phyloP scores from a whole-genome alignment of 2,888 invertebrate species.

The Ichneumoninae sp. region DNA sequence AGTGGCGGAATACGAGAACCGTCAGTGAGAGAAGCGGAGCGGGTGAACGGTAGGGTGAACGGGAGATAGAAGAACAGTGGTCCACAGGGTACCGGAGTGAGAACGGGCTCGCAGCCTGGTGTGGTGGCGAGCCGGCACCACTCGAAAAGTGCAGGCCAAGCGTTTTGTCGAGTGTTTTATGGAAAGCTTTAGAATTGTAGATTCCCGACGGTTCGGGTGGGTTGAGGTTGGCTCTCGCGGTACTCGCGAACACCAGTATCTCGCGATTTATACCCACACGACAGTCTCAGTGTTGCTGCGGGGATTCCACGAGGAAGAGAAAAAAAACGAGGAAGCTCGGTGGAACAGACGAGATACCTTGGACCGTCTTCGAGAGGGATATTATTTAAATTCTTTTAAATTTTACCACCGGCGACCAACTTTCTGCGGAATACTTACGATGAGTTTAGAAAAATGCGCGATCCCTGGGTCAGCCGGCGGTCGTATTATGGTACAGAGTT shows the following conservation, averaged over 20 bases:
- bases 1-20: constrained; percentile 49
- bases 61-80: constrained; percentile 66
- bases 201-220: constrained; percentile 74
- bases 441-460: constrained; percentile 23
- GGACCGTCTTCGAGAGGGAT: constrained; percentile 67
- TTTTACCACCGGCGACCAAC: constrained; percentile 54
- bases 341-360: constrained; percentile 65
- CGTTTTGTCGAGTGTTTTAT: constrained; percentile 84
- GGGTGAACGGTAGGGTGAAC: constrained; percentile 46
- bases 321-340: constrained; percentile 42
- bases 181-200: constrained; percentile 84
- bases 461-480: constrained; percentile 27
- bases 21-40: constrained; percentile 57
- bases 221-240: constrained; percentile 46
- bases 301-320: constrained; percentile 11
- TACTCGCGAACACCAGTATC: constrained; percentile 36
- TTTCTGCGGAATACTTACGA: constrained; percentile 36
- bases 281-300: constrained; percentile 63
- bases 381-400: constrained; percentile 79
- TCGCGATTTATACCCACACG: constrained; percentile 70
- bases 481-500: constrained; percentile 55
- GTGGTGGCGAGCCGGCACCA: constrained; percentile 70
- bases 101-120: constrained; percentile 29
- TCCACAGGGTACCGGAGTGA: constrained; percentile 44
- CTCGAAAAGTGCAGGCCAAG: constrained; percentile 83